These are phyloP conservation scores for Drosophila bipectinata DNA, from an alignment of 1,140 invertebrate species.

Conservation along the genomic window DNA sequence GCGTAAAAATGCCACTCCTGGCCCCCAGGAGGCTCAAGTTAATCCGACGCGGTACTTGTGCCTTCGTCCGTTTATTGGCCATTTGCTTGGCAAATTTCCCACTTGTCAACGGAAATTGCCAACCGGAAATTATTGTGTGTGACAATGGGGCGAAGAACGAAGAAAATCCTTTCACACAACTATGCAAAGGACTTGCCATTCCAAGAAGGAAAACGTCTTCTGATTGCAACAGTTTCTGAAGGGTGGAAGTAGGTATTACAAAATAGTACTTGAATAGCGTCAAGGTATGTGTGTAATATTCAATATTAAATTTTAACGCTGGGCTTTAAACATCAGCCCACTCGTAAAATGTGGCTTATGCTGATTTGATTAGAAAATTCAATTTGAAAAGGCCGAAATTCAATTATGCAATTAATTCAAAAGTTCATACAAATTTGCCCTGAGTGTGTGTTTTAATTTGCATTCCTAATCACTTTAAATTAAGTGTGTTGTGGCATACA, in stretches of 20 bases:
- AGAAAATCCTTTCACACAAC: neutral
- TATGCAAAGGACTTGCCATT: neutral
- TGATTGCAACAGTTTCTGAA: neutral
- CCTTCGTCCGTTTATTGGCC: conserved; percentile 46
- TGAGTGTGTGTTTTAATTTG: neutral
- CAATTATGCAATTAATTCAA: neutral
- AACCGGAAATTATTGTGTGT: conserved; percentile 57
- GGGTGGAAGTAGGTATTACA: neutral
- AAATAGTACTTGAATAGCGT: neutral
- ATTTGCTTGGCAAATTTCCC: conserved; percentile 52
- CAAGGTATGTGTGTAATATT: neutral
- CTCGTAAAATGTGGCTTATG: neutral
- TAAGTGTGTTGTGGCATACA: neutral
- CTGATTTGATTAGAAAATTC: neutral
- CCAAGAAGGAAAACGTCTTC: neutral
- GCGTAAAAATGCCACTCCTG: conserved; percentile 10
- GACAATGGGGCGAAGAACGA: conserved; percentile 35
- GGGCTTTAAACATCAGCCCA: too few species aligned
- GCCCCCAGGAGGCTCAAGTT: conserved; percentile 29
- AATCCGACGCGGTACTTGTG: conserved; percentile 10
- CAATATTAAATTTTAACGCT: neutral
- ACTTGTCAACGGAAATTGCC: conserved; percentile 57
- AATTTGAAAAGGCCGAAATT: neutral
- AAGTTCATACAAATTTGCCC: neutral
- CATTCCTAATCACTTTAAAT: neutral